phyloP scores from a whole-genome alignment of 30 jellyfish, hydroid and myxozoan genomes.

The Aurelia sp. region DNA sequence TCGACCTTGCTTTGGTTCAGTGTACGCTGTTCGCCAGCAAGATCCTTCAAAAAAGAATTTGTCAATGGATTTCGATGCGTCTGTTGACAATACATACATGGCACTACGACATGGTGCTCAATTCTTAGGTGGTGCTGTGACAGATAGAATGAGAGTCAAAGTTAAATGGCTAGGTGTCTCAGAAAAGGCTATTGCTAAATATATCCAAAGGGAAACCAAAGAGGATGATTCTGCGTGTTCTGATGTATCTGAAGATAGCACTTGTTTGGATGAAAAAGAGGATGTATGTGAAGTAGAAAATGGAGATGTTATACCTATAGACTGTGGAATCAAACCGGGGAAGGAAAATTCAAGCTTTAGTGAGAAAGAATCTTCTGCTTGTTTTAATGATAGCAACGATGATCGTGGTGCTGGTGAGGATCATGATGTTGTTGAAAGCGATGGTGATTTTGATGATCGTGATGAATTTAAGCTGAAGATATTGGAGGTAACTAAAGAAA shows the following conservation, averaged over 20 bases:
- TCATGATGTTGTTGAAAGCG: not conserved
- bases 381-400: slow-evolving; percentile 9
- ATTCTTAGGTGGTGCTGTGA: not conserved
- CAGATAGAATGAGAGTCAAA: not conserved
- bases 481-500: slow-evolving; percentile 2
- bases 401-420: too few species aligned
- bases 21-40: not conserved
- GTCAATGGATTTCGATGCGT: not conserved
- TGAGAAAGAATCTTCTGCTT: too few species aligned
- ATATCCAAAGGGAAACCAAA: too few species aligned
- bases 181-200: not conserved
- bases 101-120: not conserved
- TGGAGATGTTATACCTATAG: too few species aligned
- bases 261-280: too few species aligned
- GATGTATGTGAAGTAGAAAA: too few species aligned
- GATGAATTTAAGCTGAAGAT: not conserved
- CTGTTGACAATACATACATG: not conserved
- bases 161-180: not conserved
- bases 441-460: not conserved
- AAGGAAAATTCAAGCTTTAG: too few species aligned
- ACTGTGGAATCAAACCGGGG: not conserved
- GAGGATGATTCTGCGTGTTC: slow-evolving; percentile 31
- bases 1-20: not conserved
- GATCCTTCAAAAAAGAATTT: not conserved
- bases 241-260: slow-evolving; percentile 7